Evolutionary conservation across 1,140 invertebrate genomes (phyloP).

Genomic region (Drosophila elegans): DNA sequence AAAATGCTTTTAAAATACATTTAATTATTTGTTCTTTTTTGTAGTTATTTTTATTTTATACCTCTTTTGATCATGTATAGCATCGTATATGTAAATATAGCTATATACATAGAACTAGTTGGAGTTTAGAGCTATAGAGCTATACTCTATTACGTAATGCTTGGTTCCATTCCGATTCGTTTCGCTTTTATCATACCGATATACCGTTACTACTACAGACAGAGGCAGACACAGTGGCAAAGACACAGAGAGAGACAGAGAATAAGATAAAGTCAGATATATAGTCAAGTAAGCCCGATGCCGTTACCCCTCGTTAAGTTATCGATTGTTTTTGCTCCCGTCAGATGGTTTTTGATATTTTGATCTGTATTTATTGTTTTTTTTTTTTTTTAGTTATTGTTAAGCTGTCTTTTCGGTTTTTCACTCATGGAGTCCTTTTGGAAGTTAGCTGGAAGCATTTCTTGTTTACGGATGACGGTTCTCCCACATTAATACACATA

Average conservation of each 20-base stretch:
- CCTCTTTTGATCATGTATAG: conserved; percentile 42
- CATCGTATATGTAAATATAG: conserved; percentile 59
- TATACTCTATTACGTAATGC: conserved; percentile 27
- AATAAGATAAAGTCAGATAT: conserved; percentile 1
- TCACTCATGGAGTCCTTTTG: conserved; percentile 8
- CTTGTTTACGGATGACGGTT: conserved; percentile 1
- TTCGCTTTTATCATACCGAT: conserved; percentile 20
- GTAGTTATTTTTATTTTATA: conserved; percentile 27
- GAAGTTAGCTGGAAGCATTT: conserved; percentile 32
- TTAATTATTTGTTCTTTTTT: conserved; percentile 64
- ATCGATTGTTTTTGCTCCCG: conserved; percentile 3
- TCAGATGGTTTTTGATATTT: background rate
- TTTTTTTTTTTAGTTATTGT: background rate
- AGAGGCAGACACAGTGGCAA: conserved; percentile 22
- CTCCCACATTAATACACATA: conserved; percentile 19
- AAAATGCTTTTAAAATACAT: conserved; percentile 82
- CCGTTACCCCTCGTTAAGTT: background rate
- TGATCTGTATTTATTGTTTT: background rate
- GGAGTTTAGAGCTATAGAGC: conserved; percentile 34
- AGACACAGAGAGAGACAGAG: conserved; percentile 10
- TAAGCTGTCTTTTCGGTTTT: conserved; percentile 9
- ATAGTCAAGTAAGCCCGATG: background rate
- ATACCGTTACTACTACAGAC: conserved; percentile 27
- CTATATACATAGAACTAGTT: conserved; percentile 50
- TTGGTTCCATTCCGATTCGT: conserved; percentile 23